A percentile compares a stretch with the other conserved stretches of the same genome.
Evolutionary conservation across 2,888 invertebrate species (phyloP).

Genomic region (Sepiola atlantica): DNA sequence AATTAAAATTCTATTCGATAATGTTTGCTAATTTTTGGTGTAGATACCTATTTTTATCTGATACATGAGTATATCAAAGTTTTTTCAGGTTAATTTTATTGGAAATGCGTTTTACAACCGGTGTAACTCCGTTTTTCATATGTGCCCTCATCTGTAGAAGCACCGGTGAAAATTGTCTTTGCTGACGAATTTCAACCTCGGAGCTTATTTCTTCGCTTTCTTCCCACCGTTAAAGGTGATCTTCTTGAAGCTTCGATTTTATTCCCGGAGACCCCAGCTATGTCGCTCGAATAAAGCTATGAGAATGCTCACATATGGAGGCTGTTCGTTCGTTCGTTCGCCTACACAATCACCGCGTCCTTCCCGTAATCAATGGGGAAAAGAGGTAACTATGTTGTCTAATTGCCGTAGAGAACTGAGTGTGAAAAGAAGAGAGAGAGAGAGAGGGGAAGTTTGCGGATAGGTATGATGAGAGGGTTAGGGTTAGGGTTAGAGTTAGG

Average conservation of each 20-base stretch:
- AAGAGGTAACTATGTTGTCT: neutral
- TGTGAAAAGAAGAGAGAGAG: neutral
- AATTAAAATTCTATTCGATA: no score
- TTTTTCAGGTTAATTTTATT: no score
- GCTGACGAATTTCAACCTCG: neutral
- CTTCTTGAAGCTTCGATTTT: neutral
- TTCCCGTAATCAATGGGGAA: no score
- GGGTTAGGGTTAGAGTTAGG: neutral
- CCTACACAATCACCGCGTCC: neutral
- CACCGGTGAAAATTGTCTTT: no score
- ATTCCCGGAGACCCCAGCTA: neutral
- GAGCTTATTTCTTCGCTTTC: neutral
- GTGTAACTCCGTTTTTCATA: no score
- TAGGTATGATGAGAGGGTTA: neutral
- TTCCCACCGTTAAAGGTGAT: neutral
- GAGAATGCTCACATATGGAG: conserved; percentile 2
- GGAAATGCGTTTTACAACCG: no score
- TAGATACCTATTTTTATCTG: no score
- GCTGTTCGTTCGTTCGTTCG: neutral
- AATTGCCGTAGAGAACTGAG: neutral
- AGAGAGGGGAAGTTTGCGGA: neutral
- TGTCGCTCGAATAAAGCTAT: neutral
- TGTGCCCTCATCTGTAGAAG: no score
- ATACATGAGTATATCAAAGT: no score
- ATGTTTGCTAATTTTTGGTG: no score